These are phyloP conservation scores for Dipodomys merriami DNA, from an alignment of 2,113 vertebrate genomes.

Conservation along the genomic window DNA sequence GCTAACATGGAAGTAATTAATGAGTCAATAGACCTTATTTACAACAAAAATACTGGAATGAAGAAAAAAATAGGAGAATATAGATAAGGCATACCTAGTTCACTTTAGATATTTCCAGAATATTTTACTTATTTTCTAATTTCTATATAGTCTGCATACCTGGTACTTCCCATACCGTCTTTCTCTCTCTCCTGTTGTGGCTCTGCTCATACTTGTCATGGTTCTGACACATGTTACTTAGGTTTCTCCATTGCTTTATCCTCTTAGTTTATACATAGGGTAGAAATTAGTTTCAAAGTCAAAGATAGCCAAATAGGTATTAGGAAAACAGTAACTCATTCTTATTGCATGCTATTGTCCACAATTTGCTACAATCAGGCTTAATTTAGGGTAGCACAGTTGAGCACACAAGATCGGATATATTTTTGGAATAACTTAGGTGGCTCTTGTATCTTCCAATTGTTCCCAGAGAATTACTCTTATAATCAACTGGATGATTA, in stretches of 20 bases:
- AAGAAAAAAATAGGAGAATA: neutral
- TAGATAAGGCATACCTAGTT: neutral
- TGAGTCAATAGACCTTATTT: neutral
- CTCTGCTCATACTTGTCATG: neutral
- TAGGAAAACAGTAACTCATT: conserved; percentile 28
- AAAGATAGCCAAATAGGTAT: neutral
- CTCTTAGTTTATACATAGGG: neutral
- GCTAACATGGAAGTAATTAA: neutral
- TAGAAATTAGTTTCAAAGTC: conserved; percentile 39
- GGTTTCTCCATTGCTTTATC: neutral
- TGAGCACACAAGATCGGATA: conserved; percentile 40
- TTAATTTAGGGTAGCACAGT: neutral
- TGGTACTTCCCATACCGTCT: neutral
- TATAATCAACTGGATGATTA: neutral
- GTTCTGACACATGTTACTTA: neutral
- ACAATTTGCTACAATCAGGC: neutral
- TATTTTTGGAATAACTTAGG: neutral
- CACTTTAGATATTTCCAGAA: neutral
- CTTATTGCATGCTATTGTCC: conserved; percentile 24
- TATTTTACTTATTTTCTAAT: neutral
- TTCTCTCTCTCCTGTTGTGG: conserved; percentile 19
- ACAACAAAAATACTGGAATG: neutral
- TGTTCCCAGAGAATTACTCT: neutral
- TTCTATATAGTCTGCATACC: neutral
- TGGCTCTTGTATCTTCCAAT: conserved; percentile 36